Evolutionary conservation across 1,140 invertebrate species (phyloP), one percentile per base, ranked within the genome.

Genomic region (Scaptomyza graminum): DNA sequence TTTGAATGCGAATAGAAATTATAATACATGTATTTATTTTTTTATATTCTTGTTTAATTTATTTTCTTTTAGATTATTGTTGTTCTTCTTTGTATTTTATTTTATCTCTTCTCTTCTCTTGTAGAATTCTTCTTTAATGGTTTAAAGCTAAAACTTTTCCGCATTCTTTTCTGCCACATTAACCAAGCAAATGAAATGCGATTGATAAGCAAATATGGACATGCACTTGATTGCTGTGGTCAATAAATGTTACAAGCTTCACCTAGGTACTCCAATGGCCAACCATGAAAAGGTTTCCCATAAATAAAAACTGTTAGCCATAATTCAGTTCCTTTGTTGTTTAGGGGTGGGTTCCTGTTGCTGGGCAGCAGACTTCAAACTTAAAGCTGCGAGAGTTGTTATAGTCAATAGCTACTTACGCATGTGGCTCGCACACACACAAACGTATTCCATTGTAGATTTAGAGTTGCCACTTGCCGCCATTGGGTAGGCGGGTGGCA

Each of bases 291-390:
- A 13, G 13, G 15, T 9, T 28, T 25, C 15, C 25, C 51, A 61
- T 73, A 68, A 73, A 73, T 61, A 73, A 67, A 61, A 67, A 61
- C 55, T 43, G 64, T 22, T 51, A 56, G 64, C 37, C 28, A 66
- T 75, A 75, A 75, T 75, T 75, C 68, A 72, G 46, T 52, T 46
- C 31, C 8, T 16, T 52, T 75, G 16, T 43, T 56, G 34, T 52
- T 54, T 56, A 8, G 50, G 18, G 46, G 56, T 22, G 18, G 25
- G 18, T 15, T 22, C 25, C 9, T 39, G 28, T 50, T 60, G 44
- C 25, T 59, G 46, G 22, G 47, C 50, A 47, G 41, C 16, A 5
- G 22, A 7, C 22, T 50, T 50, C 31, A 11, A 54, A 47, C 62
- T 66, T 65, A 66, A 66, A 71, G 68, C 47, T 51, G 46, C 37